Evolutionary conservation across 2,113 vertebrate genomes (phyloP).

Genomic region (Romanogobio albipinnatus): DNA sequence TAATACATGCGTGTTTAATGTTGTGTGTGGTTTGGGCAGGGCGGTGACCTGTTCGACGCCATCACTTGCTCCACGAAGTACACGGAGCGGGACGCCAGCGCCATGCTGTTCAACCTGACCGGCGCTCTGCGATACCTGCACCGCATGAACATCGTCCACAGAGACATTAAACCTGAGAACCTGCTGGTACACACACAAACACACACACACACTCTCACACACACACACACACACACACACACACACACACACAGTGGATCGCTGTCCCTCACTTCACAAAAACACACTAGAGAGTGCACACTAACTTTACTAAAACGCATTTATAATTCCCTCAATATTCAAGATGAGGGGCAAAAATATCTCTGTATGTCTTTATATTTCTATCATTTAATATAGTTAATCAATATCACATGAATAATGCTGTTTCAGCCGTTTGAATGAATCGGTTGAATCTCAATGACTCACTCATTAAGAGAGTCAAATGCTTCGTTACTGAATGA

Average conservation of each 20-base stretch:
- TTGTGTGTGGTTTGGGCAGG: constrained; percentile 70
- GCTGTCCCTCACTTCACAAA: too few species aligned
- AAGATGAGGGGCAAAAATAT: too few species aligned
- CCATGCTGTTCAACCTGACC: constrained; percentile 96
- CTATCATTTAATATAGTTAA: too few species aligned
- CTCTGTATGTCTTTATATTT: too few species aligned
- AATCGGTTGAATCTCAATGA: too few species aligned
- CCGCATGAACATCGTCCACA: constrained; percentile 91
- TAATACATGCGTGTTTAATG: background rate
- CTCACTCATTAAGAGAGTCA: too few species aligned
- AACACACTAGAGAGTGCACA: too few species aligned
- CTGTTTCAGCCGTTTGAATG: too few species aligned
- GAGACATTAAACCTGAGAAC: constrained; percentile 99
- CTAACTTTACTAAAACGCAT: too few species aligned
- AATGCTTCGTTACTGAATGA: too few species aligned
- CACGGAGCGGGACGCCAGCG: constrained; percentile 92
- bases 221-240: constrained; percentile 39
- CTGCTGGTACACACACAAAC: constrained; percentile 82
- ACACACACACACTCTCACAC: constrained; percentile 32
- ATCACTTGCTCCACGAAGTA: constrained; percentile 99
- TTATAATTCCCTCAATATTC: too few species aligned
- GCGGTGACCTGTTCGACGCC: constrained; percentile 95
- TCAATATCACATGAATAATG: too few species aligned
- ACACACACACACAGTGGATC: constrained; percentile 9
- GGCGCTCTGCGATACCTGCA: constrained; percentile 94